Evolutionary conservation across 2,113 vertebrate genomes (phyloP), one percentile per base, ranked within the genome.

Genomic region (Accipiter virgatus): DNA sequence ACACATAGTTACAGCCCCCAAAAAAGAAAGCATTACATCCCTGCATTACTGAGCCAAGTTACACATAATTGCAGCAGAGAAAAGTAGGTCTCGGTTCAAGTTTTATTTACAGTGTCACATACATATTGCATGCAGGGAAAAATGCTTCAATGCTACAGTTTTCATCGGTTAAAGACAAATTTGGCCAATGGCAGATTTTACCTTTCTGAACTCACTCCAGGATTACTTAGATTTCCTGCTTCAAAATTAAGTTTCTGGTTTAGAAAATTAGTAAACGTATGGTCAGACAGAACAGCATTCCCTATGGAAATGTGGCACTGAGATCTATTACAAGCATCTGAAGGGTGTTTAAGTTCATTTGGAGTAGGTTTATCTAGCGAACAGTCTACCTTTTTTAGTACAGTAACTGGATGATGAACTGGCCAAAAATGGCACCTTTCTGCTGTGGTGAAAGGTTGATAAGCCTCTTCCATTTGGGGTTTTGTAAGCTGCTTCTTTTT

Each of bases 1-100:
- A 80, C 79, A 74, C 65, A 55, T 38, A 91, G 81, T 79, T 86
- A 89, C 42, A 94, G 94, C 53, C 55, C 52, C 53, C 52, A 80
- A 86, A 89, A 93, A 85, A 88, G 48, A 95, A 85, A 95, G 70
- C 73, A 94, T 92, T 95, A 93, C 94, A 87, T 85, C 90, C 90
- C 92, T 79, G 88, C 85, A 32, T 84, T 90, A 74, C 71, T 0
- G 65, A 95, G 96, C 70, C 10, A 2, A 91, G 61, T 96, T 91
- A 91, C 91, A 93, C 58, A 85, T 11, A 84, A 78, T 19, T 95
- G 84, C 91, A 93, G 90, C 58, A 93, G 62, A 84, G 78, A 52
- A 90, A 95, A 95, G 66, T 67, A 97, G 87, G 86, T 94, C 88
- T 88, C 6, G 0, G 53, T 61, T 91, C 80, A 74, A 86, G 63